Evolutionary conservation across 2,888 invertebrate genomes (phyloP).

Genomic region (Drosophila affinis): DNA sequence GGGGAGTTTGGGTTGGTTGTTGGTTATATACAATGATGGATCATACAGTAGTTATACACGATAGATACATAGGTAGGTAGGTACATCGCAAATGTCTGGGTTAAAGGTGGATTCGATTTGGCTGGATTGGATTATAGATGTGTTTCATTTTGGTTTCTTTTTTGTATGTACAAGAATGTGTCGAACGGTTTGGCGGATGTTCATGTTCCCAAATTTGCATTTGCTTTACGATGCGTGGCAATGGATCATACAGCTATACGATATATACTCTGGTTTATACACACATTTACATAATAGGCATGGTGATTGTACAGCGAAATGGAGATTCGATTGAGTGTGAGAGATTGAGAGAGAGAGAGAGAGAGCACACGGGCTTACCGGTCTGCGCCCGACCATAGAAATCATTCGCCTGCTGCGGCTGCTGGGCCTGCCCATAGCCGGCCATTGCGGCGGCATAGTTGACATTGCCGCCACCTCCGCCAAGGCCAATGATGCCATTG

Average conservation of each 20-base stretch:
- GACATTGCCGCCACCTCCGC: slow-evolving; percentile 72
- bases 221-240: slow-evolving; percentile 45
- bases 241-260: slow-evolving; percentile 31
- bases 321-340: slow-evolving; percentile 17
- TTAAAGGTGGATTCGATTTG: slow-evolving; percentile 40
- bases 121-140: slow-evolving; percentile 8
- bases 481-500: slow-evolving; percentile 78
- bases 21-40: slow-evolving; percentile 55
- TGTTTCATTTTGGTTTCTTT: slow-evolving; percentile 5
- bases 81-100: slow-evolving; percentile 54
- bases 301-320: slow-evolving; percentile 40
- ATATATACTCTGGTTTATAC: slow-evolving; percentile 4
- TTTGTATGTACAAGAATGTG: slow-evolving; percentile 56
- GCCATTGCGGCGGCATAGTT: slow-evolving; percentile 71
- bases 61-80: slow-evolving; percentile 6
- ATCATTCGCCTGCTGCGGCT: slow-evolving; percentile 77
- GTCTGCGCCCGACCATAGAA: slow-evolving; percentile 84
- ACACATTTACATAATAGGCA: slow-evolving; percentile 21
- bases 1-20: neutral
- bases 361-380: slow-evolving; percentile 82
- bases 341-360: slow-evolving; percentile 28
- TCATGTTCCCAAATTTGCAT: slow-evolving; percentile 25
- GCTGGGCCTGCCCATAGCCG: slow-evolving; percentile 74
- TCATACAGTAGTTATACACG: slow-evolving; percentile 40
- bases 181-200: slow-evolving; percentile 23